Percentiles rank a stretch among this genome's conserved stretches.
These are phyloP conservation scores for Papilio helenus DNA, from an alignment of 1,140 invertebrate genomes.

Conservation along the genomic window DNA sequence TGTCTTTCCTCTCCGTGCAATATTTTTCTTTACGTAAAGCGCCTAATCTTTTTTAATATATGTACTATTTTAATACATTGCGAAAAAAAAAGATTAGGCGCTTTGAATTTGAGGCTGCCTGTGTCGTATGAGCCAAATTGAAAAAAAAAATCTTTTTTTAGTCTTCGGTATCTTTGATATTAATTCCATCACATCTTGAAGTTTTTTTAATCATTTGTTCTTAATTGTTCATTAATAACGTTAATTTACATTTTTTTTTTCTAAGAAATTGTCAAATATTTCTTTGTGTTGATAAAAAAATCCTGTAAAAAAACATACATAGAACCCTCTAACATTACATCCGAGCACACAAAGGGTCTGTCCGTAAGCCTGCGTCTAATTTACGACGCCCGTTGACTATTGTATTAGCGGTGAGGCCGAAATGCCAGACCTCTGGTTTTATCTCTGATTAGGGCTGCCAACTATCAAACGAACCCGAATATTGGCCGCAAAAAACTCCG, in stretches of 20 bases:
- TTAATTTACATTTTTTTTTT: neutral
- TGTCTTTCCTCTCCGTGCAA: neutral
- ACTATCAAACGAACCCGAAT: no score
- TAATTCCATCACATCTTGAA: no score
- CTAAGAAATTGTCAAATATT: neutral
- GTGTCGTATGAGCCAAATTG: no score
- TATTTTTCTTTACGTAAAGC: no score
- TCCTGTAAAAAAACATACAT: constrained; percentile 2
- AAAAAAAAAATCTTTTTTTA: no score
- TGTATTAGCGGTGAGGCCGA: neutral
- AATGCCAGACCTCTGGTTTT: constrained; percentile 10
- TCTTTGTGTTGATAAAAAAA: neutral
- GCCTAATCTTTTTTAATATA: no score
- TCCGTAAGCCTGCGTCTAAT: constrained; percentile 5
- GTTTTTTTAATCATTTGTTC: neutral
- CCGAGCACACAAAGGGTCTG: constrained; percentile 5
- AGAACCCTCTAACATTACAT: neutral
- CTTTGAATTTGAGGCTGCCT: no score
- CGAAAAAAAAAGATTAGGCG: no score
- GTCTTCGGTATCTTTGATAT: no score
- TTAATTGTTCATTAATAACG: neutral
- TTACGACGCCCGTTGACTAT: neutral
- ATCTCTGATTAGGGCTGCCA: neutral
- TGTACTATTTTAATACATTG: no score
- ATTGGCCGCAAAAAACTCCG: no score